Evolutionary conservation across 2,888 invertebrate species (phyloP).

Genomic region (Lacanobia wlatinum): DNA sequence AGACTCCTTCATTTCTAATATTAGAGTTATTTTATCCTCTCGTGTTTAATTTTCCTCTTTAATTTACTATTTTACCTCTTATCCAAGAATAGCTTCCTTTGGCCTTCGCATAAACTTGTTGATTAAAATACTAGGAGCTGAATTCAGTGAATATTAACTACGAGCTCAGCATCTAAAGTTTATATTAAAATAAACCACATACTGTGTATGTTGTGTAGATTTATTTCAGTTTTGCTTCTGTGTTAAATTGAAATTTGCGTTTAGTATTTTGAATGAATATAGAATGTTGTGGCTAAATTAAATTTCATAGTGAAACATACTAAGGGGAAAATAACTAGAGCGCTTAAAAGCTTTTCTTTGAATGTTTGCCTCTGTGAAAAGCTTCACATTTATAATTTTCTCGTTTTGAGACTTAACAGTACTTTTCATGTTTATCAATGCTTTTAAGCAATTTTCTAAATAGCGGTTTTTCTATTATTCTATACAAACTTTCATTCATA

Average conservation of each 20-base stretch:
- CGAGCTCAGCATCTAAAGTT: slow-evolving; percentile 14
- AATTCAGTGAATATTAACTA: slow-evolving; percentile 33
- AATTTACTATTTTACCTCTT: slow-evolving; percentile 23
- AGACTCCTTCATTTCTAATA: neutral
- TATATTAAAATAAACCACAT: slow-evolving; percentile 29
- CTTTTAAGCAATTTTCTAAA: neutral
- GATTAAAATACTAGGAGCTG: slow-evolving; percentile 43
- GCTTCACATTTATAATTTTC: neutral
- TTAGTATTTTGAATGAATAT: neutral
- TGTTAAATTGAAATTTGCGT: slow-evolving; percentile 10
- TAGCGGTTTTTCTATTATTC: neutral
- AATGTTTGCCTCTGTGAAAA: neutral
- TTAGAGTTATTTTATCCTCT: neutral
- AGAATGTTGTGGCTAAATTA: neutral
- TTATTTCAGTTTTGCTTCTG: slow-evolving; percentile 10
- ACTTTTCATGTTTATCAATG: neutral
- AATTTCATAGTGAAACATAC: neutral
- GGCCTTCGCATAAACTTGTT: slow-evolving; percentile 41
- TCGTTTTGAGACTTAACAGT: neutral
- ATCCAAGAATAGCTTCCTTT: slow-evolving; percentile 35
- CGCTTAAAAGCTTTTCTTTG: neutral
- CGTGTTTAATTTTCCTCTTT: neutral
- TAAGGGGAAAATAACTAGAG: neutral
- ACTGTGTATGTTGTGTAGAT: neutral
- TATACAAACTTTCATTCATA: neutral